Percentiles rank a stretch among this genome's conserved stretches.
These are phyloP conservation scores for Acheta domesticus DNA, from an alignment of 2,888 invertebrate genomes.

Conservation along the genomic window DNA sequence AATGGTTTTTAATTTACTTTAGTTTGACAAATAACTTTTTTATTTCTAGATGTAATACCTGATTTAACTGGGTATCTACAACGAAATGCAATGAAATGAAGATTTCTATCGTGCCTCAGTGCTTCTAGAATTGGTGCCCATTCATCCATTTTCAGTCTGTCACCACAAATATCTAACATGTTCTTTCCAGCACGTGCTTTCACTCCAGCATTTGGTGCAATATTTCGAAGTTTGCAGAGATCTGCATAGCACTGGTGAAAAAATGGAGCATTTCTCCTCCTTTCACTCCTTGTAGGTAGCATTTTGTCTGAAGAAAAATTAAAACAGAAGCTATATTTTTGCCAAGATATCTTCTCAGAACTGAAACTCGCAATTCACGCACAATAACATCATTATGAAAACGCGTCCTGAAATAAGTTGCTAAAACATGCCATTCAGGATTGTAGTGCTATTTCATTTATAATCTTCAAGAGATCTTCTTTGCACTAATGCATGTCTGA, in stretches of 20 bases:
- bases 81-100: conserved; percentile 65
- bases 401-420: no score
- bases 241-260: conserved; percentile 47
- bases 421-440: no score
- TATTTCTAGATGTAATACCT: conserved; percentile 10
- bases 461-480: no score
- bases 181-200: conserved; percentile 36
- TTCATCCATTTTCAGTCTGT: conserved; percentile 70
- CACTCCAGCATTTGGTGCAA: conserved; percentile 45
- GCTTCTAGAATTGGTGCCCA: conserved; percentile 74
- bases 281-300: conserved; percentile 32
- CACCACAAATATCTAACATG: conserved; percentile 66
- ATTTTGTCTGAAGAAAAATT: conserved; percentile 25
- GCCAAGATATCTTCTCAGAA: no score
- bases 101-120: conserved; percentile 64
- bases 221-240: conserved; percentile 44
- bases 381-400: no score
- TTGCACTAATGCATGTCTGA: no score
- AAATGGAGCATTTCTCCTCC: conserved; percentile 39
- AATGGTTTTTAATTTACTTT: no score
- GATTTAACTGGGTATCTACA: conserved; percentile 50
- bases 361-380: no score
- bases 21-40: no score
- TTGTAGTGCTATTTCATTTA: no score
- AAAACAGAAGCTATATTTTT: no score